Percentiles rank a stretch among this genome's conserved stretches.
phyloP scores from a whole-genome alignment of 2,888 invertebrate genomes.

The Drepana falcataria region DNA sequence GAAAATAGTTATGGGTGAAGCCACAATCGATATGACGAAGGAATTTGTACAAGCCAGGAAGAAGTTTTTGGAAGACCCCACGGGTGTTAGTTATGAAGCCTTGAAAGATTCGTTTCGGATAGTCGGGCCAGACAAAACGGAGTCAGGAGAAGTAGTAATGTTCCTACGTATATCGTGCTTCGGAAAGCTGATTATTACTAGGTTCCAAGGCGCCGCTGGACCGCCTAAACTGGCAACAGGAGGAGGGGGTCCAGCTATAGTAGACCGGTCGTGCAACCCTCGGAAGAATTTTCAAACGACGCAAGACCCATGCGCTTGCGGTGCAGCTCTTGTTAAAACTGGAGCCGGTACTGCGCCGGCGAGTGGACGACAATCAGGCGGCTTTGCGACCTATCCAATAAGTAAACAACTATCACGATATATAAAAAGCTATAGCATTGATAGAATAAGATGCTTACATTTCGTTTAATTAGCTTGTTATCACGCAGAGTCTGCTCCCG shows the following conservation, averaged over 20 bases:
- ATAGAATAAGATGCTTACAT: constrained; percentile 15
- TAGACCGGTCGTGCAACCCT: constrained; percentile 61
- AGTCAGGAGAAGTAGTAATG: constrained; percentile 79
- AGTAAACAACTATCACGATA: constrained; percentile 23
- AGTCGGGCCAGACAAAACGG: constrained; percentile 60
- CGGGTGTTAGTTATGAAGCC: constrained; percentile 73
- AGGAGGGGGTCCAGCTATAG: constrained; percentile 24
- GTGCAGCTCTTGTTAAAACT: constrained; percentile 25
- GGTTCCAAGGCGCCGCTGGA: constrained; percentile 75
- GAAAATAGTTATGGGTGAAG: constrained; percentile 79
- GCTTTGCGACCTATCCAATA: constrained; percentile 40
- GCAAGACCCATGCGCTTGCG: constrained; percentile 60
- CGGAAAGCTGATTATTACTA: constrained; percentile 82
- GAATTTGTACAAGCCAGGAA: constrained; percentile 79
- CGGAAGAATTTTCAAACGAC: constrained; percentile 43
- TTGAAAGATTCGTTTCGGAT: constrained; percentile 80
- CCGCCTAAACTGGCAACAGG: constrained; percentile 41
- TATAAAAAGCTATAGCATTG: not conserved
- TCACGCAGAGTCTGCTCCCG: constrained; percentile 2
- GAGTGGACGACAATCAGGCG: constrained; percentile 16
- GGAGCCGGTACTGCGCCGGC: not conserved
- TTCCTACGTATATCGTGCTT: constrained; percentile 83
- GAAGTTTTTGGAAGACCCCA: constrained; percentile 64
- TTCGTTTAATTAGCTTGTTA: not conserved
- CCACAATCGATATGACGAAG: constrained; percentile 79